Evolutionary conservation across 2,113 vertebrate species (phyloP), one percentile per base, ranked within the genome.

Genomic region (Proterorhinus semilunaris): DNA sequence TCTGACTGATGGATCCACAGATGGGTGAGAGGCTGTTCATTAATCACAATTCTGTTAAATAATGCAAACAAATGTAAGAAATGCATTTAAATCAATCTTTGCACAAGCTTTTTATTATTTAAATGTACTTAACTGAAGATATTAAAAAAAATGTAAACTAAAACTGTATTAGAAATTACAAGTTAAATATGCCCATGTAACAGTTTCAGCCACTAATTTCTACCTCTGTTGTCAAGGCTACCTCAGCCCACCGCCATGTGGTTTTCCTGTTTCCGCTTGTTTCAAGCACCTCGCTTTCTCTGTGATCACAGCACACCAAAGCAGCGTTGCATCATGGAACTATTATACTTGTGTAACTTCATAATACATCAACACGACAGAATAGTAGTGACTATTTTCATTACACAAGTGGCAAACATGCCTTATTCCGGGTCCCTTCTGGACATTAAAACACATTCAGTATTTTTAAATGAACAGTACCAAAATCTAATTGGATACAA

Each of bases 211-310:
- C 80, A 69, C 72, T 67, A 67, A 82, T 90, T 89, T 89, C 91
- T 89, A 81, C 81, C 67, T 42, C 55, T 57, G 91, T 91, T 90
- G 76, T 88, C 72, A 89, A 87, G 73, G 89, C 75, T 84, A 90
- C 83, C 42, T 84, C 52, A 69, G 59, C 80, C 75, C 72, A 80
- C 86, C 77, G 83, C 55, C 71, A 17, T 91, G 93, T 89, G 93
- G 92, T 92, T 94, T 91, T 93, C 92, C 92, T 93, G 93, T 94
- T 93, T 91, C 91, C 89, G 90, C 88, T 85, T 74, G 78, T 83
- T 71, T 83, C 74, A 72, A 16, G 62, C 47, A 65, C 44, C 3
- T 50, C 51, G 72, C 61, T 54, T 74, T 73, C 67, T 80, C 10
- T 55, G 21, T 21, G 49, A 76, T 76, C 74, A 80, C 67, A 85